Evolutionary conservation across 2,888 invertebrate species (phyloP).

Genomic region (Torymus aiolomorphi): DNA sequence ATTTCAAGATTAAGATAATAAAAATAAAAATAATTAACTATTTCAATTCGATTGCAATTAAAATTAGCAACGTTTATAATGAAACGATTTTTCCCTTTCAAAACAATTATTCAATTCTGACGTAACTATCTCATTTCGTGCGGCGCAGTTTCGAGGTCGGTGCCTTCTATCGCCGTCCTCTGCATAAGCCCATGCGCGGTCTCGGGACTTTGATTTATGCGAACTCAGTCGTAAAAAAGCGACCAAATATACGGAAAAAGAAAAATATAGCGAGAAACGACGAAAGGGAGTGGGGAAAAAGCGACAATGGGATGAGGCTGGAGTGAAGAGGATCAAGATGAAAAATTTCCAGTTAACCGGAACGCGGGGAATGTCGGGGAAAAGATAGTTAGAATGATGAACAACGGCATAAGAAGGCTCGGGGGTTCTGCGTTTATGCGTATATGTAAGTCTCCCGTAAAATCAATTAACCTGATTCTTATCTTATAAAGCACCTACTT

Average conservation of each 20-base stretch:
- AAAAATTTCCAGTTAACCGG: conserved; percentile 28
- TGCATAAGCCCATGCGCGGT: background rate
- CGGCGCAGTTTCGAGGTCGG: background rate
- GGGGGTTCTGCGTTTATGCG: background rate
- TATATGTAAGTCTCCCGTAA: background rate
- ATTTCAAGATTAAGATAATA: too few species aligned
- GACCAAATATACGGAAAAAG: conserved; percentile 8
- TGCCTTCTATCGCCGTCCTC: conserved; percentile 1
- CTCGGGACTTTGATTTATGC: conserved; percentile 43
- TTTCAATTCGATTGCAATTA: too few species aligned
- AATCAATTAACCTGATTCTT: too few species aligned
- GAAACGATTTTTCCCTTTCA: too few species aligned
- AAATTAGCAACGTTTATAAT: too few species aligned
- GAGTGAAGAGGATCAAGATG: background rate
- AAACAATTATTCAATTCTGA: too few species aligned
- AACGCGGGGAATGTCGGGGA: background rate
- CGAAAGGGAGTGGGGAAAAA: background rate
- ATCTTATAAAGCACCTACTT: too few species aligned
- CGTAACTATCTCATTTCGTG: too few species aligned
- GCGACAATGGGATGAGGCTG: background rate
- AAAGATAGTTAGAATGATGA: background rate
- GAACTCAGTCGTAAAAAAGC: conserved; percentile 17
- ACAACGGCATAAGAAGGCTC: background rate
- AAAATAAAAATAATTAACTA: too few species aligned
- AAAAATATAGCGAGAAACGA: background rate